A percentile compares a stretch with the other conserved stretches of the same genome.
These are phyloP conservation scores for Mesochorus sp. DNA, from an alignment of 2,888 invertebrate species.

Conservation along the genomic window DNA sequence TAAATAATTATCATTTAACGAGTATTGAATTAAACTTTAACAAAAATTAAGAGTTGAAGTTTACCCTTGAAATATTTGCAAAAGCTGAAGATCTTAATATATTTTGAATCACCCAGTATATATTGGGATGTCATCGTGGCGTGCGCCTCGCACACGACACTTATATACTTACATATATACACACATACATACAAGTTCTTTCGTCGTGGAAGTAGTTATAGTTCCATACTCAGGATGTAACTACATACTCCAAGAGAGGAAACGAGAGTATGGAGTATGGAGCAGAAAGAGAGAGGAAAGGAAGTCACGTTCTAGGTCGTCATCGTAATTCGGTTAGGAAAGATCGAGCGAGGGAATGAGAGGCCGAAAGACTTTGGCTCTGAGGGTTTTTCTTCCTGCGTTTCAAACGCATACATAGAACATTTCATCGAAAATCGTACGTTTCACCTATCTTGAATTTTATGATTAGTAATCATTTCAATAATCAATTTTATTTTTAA, in stretches of 20 bases:
- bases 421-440: not conserved
- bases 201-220: not conserved
- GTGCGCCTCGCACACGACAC: not conserved
- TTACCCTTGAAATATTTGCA: too few relatives aligned
- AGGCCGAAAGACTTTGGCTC: not conserved
- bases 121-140: not conserved
- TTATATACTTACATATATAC: not conserved
- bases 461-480: not conserved
- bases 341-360: not conserved
- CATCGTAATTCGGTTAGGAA: constrained; percentile 50
- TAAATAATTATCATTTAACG: too few relatives aligned
- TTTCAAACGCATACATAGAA: not conserved
- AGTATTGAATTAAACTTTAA: too few relatives aligned
- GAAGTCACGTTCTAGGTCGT: constrained; percentile 58
- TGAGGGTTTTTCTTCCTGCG: not conserved
- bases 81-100: too few relatives aligned
- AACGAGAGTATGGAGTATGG: constrained; percentile 9
- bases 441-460: too few relatives aligned
- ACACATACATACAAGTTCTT: not conserved
- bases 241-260: constrained; percentile 1
- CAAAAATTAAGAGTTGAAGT: too few relatives aligned
- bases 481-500: not conserved
- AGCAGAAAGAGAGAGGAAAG: constrained; percentile 33
- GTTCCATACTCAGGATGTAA: not conserved
- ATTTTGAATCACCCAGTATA: too few relatives aligned